Conservation (phyloP, 2,888 invertebrate species). For the Brachypterus glaber region DNA sequence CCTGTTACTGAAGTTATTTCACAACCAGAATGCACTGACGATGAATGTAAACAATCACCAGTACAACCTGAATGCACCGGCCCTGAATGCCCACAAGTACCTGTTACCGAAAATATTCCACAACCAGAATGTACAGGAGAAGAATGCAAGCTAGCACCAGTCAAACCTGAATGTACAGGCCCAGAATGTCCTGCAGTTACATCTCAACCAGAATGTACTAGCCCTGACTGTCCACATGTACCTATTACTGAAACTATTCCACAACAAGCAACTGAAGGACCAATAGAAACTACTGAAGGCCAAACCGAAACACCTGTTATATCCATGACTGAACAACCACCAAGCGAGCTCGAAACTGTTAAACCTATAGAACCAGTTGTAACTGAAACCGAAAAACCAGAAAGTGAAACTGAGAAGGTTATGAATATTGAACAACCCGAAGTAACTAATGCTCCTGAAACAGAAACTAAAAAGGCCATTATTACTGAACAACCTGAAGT, state of each 20-base stretch:
- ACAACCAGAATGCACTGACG: conserved; percentile 1
- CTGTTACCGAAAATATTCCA: conserved; percentile 7
- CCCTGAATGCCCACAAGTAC: neutral
- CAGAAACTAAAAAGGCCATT: neutral
- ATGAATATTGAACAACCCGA: neutral
- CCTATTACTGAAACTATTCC: conserved; percentile 8
- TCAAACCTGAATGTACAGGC: neutral
- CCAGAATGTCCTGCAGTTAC: neutral
- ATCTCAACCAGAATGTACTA: neutral
- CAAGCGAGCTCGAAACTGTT: conserved; percentile 8
- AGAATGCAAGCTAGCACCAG: neutral
- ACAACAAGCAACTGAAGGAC: conserved; percentile 4
- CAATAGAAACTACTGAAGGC: conserved; percentile 6
- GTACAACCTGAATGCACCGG: neutral
- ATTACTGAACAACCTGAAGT: conserved; percentile 2
- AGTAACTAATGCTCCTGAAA: neutral
- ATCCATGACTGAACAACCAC: conserved; percentile 9
- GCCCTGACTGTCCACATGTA: neutral
- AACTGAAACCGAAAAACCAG: conserved; percentile 4
- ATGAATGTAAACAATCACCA: neutral
- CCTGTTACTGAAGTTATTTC: neutral
- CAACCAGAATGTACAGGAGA: neutral
- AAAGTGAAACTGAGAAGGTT: neutral
- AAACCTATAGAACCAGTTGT: neutral
- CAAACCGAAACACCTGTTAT: conserved; percentile 3